phyloP scores from a whole-genome alignment of 2,797 vertebrate genomes.

The Rhabdomys pumilio region DNA sequence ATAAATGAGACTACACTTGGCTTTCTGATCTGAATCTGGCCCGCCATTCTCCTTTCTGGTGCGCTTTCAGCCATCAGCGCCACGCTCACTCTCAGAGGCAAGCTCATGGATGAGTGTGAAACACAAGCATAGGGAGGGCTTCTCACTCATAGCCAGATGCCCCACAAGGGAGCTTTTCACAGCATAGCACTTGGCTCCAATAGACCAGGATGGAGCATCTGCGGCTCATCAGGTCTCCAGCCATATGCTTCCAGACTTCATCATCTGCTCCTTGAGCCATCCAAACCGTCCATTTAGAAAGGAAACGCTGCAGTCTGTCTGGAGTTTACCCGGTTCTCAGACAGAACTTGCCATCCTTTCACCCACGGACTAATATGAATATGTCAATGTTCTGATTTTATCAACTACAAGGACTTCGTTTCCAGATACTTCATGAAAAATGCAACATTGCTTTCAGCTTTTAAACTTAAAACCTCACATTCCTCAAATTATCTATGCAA shows the following conservation, averaged over 20 bases:
- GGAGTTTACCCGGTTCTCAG: constrained; percentile 47
- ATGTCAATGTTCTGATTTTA: constrained; percentile 60
- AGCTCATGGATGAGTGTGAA: constrained; percentile 48
- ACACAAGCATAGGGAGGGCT: not conserved
- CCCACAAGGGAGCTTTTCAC: constrained; percentile 8
- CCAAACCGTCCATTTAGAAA: not conserved
- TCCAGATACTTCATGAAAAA: constrained; percentile 40
- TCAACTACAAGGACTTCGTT: not conserved
- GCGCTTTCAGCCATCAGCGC: not conserved
- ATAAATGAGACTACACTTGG: not conserved
- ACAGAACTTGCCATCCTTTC: constrained; percentile 42
- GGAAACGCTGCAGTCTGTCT: not conserved
- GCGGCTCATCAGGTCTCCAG: not conserved
- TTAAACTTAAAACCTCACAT: constrained; percentile 42
- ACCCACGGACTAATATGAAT: not conserved
- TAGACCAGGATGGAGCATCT: not conserved
- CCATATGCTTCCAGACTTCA: not conserved
- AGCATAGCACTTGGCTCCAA: not conserved
- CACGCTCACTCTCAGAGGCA: constrained; percentile 10
- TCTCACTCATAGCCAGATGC: constrained; percentile 44
- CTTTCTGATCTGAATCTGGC: not conserved
- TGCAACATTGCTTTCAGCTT: constrained; percentile 32
- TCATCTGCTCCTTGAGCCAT: not conserved
- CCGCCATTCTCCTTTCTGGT: not conserved
- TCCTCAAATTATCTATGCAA: constrained; percentile 48